Evolutionary conservation across 2,888 invertebrate species (phyloP).

Genomic region (Lasius platythorax): DNA sequence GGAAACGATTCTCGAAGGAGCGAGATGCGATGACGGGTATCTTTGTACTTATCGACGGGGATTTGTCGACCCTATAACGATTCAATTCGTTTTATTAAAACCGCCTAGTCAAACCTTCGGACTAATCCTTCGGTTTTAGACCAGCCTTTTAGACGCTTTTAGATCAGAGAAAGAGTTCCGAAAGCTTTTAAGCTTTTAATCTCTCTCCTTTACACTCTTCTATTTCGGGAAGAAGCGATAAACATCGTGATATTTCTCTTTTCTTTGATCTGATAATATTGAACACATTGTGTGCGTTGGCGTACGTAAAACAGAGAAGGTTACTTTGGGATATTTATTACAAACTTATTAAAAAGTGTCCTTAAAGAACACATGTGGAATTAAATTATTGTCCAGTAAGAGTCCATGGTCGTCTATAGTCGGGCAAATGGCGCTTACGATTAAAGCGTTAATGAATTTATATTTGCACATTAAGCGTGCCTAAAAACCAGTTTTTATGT

Average conservation of each 20-base stretch:
- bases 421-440: constrained; percentile 4
- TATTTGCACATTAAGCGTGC: constrained; percentile 18
- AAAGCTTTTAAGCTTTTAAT: neutral
- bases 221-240: neutral
- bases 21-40: constrained; percentile 13
- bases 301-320: neutral
- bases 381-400: neutral
- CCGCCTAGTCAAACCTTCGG: neutral
- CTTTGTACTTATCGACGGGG: constrained; percentile 25
- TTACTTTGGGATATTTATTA: neutral
- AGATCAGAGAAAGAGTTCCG: neutral
- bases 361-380: neutral
- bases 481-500: constrained; percentile 33
- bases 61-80: constrained; percentile 31
- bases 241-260: neutral
- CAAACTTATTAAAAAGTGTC: neutral
- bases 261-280: neutral
- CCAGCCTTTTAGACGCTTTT: neutral
- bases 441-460: constrained; percentile 45
- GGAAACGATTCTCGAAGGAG: constrained; percentile 27
- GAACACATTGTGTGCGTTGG: neutral
- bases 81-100: constrained; percentile 36
- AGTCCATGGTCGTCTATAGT: neutral
- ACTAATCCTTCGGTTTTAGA: neutral
- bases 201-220: neutral